Conservation (phyloP, 2,113 vertebrate species). For the Sinocyclocheilus anophthalmus region DNA sequence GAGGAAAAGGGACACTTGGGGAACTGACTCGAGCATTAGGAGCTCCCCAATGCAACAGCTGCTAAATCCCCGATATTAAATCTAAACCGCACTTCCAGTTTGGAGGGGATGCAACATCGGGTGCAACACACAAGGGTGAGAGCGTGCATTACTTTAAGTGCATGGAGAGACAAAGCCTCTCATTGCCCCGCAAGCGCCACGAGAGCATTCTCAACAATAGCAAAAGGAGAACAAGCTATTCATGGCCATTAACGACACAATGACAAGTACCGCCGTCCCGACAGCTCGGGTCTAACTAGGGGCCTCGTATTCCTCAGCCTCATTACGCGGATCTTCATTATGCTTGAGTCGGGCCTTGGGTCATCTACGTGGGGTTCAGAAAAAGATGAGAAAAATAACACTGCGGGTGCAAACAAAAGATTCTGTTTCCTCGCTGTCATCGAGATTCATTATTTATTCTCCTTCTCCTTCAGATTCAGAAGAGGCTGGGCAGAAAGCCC, state of each 20-base stretch:
- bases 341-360: slow-evolving; percentile 44
- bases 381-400: slow-evolving; percentile 58
- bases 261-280: slow-evolving; percentile 47
- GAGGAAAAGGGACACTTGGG: slow-evolving; percentile 22
- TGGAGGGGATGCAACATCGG: slow-evolving; percentile 37
- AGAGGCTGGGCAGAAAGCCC: slow-evolving; percentile 16
- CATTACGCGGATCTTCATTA: slow-evolving; percentile 56
- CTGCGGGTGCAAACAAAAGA: slow-evolving; percentile 54
- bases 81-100: slow-evolving; percentile 37
- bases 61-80: slow-evolving; percentile 58
- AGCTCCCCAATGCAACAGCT: slow-evolving; percentile 35
- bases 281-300: slow-evolving; percentile 54
- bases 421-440: slow-evolving; percentile 42
- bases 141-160: slow-evolving; percentile 70
- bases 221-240: slow-evolving; percentile 57
- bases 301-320: slow-evolving; percentile 57
- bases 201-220: slow-evolving; percentile 64
- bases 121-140: slow-evolving; percentile 59
- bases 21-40: slow-evolving; percentile 19
- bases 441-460: slow-evolving; percentile 66
- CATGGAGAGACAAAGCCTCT: slow-evolving; percentile 61
- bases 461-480: slow-evolving; percentile 58
- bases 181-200: slow-evolving; percentile 59
- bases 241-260: slow-evolving; percentile 63
- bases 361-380: slow-evolving; percentile 59